Conservation (phyloP, 2,888 invertebrate species). For the Eilema depressum region DNA sequence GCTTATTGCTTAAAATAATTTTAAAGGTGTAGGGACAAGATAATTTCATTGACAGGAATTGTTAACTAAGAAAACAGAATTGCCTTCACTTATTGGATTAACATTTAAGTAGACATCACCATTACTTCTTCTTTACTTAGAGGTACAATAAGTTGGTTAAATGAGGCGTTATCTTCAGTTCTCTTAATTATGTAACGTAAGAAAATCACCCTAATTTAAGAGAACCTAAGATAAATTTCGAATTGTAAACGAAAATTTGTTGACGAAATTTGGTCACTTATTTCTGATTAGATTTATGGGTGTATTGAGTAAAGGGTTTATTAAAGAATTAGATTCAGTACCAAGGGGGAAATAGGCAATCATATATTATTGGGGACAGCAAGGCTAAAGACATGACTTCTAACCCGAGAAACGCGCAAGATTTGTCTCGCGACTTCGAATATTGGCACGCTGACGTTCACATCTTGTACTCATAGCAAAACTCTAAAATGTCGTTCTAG, state of each 20-base stretch:
- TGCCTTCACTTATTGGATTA: slow-evolving; percentile 65
- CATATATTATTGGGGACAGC: too few species aligned
- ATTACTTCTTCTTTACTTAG: slow-evolving; percentile 63
- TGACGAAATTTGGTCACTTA: too few species aligned
- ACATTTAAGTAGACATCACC: slow-evolving; percentile 60
- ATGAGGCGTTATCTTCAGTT: slow-evolving; percentile 55
- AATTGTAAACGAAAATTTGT: slow-evolving; percentile 11
- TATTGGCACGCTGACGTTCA: too few species aligned
- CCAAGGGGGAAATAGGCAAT: too few species aligned
- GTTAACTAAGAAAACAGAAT: slow-evolving; percentile 60
- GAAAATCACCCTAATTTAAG: slow-evolving; percentile 44
- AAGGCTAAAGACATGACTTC: too few species aligned
- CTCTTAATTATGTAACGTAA: slow-evolving; percentile 15
- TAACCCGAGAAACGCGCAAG: too few species aligned
- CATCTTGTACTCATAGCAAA: too few species aligned
- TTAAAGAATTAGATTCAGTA: too few species aligned
- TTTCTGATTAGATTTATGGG: too few species aligned
- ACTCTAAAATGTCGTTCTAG: too few species aligned
- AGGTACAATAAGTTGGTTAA: slow-evolving; percentile 65
- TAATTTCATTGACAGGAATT: slow-evolving; percentile 46
- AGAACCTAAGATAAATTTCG: slow-evolving; percentile 39
- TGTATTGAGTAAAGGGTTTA: too few species aligned
- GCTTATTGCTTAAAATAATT: slow-evolving; percentile 32
- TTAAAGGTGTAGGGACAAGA: slow-evolving; percentile 35
- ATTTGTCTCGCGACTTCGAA: too few species aligned